Percentiles rank a stretch among this genome's conserved stretches.
Conservation (phyloP, 2,797 vertebrate genomes). For the Syngnathus rostellatus region DNA sequence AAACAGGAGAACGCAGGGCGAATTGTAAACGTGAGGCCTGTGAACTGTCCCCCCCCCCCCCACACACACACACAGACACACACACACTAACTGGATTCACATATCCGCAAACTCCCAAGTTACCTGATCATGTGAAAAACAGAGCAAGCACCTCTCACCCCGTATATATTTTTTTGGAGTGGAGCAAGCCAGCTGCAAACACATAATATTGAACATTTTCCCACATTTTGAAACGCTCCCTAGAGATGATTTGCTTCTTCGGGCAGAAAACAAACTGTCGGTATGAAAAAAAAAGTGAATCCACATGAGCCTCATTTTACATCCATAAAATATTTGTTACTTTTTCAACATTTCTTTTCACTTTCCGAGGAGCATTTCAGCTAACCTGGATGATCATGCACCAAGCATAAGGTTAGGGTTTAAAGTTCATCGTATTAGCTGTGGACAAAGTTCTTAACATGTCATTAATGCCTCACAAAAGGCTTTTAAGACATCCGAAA, state of each 20-base stretch:
- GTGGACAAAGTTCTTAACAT: slow-evolving; percentile 16
- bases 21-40: slow-evolving; percentile 16
- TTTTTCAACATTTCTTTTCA: neutral
- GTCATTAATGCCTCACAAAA: slow-evolving; percentile 20
- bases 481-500: slow-evolving; percentile 19
- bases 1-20: neutral
- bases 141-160: slow-evolving; percentile 27
- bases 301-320: too few species aligned
- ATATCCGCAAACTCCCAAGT: slow-evolving; percentile 8
- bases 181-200: slow-evolving; percentile 51
- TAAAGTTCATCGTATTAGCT: slow-evolving; percentile 33
- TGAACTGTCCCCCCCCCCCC: slow-evolving; percentile 14
- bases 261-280: slow-evolving; percentile 15
- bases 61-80: too few species aligned
- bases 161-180: slow-evolving; percentile 17
- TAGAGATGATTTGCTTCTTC: slow-evolving; percentile 38
- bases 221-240: slow-evolving; percentile 52
- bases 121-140: slow-evolving; percentile 41
- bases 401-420: slow-evolving; percentile 17
- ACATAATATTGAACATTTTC: slow-evolving; percentile 34
- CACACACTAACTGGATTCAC: slow-evolving; percentile 13
- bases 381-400: neutral
- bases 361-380: too few species aligned
- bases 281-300: slow-evolving; percentile 6
- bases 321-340: neutral